These are phyloP conservation scores for Drosophila trapezifrons DNA, from an alignment of 1,140 invertebrate genomes.

Conservation along the genomic window DNA sequence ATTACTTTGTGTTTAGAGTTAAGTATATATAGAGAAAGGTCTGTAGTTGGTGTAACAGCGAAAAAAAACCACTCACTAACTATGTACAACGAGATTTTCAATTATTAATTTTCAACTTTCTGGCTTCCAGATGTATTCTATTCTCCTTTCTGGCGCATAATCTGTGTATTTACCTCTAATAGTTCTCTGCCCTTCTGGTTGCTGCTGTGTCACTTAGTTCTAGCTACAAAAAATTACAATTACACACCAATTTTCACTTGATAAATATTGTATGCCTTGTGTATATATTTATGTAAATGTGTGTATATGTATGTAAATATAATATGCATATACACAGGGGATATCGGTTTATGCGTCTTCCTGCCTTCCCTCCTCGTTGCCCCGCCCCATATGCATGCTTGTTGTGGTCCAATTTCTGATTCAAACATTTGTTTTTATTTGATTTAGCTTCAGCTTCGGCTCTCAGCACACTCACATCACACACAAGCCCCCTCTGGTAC, in stretches of 20 bases:
- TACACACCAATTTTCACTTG: conserved; percentile 38
- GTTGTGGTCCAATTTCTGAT: conserved; percentile 73
- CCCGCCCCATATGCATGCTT: conserved; percentile 18
- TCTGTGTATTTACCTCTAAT: conserved; percentile 24
- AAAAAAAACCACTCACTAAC: conserved; percentile 29
- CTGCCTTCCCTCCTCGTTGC: conserved; percentile 4
- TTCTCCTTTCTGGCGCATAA: neutral
- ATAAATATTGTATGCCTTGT: conserved; percentile 30
- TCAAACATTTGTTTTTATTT: conserved; percentile 59
- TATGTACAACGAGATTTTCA: conserved; percentile 37
- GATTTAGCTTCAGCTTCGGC: conserved; percentile 47
- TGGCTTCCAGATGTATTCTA: neutral
- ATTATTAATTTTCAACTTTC: conserved; percentile 19
- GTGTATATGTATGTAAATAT: conserved; percentile 16
- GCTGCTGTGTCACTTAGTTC: conserved; percentile 31
- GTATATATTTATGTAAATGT: neutral
- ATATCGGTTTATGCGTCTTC: conserved; percentile 27
- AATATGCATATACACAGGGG: conserved; percentile 18
- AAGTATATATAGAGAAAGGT: conserved; percentile 37
- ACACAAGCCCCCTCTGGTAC: conserved; percentile 5
- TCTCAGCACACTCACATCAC: conserved; percentile 15
- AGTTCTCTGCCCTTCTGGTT: conserved; percentile 13
- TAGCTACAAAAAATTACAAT: conserved; percentile 56
- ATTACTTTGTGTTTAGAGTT: conserved; percentile 52
- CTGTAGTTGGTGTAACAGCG: conserved; percentile 35